Evolutionary conservation across 1,140 invertebrate species (phyloP), one percentile per base, ranked within the genome.

Genomic region (Drosophila tsacasi): DNA sequence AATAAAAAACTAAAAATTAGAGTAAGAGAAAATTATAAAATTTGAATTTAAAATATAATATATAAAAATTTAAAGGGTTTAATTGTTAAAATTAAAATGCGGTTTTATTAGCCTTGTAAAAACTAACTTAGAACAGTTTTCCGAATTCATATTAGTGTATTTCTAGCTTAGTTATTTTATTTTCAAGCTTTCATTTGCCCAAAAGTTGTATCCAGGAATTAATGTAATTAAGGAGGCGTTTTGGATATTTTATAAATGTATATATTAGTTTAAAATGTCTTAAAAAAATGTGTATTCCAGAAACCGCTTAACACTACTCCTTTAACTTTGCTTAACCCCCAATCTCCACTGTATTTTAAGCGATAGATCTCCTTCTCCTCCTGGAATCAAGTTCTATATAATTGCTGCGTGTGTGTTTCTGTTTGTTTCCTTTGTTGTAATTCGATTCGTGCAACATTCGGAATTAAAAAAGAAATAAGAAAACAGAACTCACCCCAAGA

Each of bases 361-460:
- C 44, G 5, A 15, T 25, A 52, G 15, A 68, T 23, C 32, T 68
- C 49, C 30, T 42, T 19, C 21, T 37, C 32, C 49, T 55, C 32
- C 49, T 23, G 49, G 67, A 68, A 71, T 67, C 49, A 30, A 71
- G 49, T 55, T 68, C 49, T 71, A 68, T 71, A 71, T 73, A 73
- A 73, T 73, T 73, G 69, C 69, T 54, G 59, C 52, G 60, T 65
- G 54, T 65, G 46, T 58, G 35, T 74, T 65, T 60, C 52, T 59
- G 42, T 58, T 57, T 69, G 35, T 63, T 72, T 64, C 42, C 52
- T 79, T 63, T 79, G 59, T 61, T 75, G 75, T 82, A 78, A 82
- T 71, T 78, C 47, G 68, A 83, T 82, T 79, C 67, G 49, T 44
- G 65, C 61, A 62, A 47, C 65, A 61, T 76, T 76, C 69, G 25